Conservation (phyloP, 2,113 vertebrate species). For the Platichthys stellatus region DNA sequence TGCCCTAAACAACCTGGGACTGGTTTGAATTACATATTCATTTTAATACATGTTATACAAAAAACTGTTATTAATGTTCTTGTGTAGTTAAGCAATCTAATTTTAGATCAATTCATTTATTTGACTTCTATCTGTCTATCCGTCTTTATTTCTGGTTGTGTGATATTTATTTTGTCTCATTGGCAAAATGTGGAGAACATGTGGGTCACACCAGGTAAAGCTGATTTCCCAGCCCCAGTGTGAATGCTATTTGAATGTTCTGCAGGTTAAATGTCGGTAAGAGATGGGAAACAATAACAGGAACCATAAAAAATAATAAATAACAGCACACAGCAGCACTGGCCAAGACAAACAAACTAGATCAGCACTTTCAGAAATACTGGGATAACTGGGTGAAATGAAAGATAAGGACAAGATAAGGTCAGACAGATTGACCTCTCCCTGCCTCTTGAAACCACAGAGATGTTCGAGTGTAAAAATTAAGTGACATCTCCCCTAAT, state of each 20-base stretch:
- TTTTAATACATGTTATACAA: not conserved
- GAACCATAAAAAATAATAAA: constrained; percentile 62
- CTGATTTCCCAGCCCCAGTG: constrained; percentile 18
- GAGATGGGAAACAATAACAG: constrained; percentile 71
- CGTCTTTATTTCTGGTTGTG: constrained; percentile 10
- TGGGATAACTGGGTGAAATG: constrained; percentile 53
- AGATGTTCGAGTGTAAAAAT: constrained; percentile 20
- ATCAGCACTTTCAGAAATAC: constrained; percentile 39
- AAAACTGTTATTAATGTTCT: constrained; percentile 1
- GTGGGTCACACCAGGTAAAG: constrained; percentile 45
- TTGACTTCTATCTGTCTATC: not conserved
- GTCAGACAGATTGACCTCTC: constrained; percentile 35
- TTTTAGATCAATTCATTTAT: constrained; percentile 10
- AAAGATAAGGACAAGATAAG: constrained; percentile 61
- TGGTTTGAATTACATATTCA: not conserved
- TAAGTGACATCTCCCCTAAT: constrained; percentile 14
- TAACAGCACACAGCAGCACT: constrained; percentile 47
- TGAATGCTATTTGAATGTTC: constrained; percentile 39
- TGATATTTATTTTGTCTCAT: constrained; percentile 30
- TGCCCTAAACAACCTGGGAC: constrained; percentile 24
- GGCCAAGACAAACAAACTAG: constrained; percentile 70
- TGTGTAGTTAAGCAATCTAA: not conserved
- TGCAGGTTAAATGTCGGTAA: constrained; percentile 38
- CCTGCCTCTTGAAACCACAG: constrained; percentile 15
- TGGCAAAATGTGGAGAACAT: constrained; percentile 43